These are phyloP conservation scores for Bubo blakistoni DNA, from an alignment of 2,113 vertebrate species.

Conservation along the genomic window DNA sequence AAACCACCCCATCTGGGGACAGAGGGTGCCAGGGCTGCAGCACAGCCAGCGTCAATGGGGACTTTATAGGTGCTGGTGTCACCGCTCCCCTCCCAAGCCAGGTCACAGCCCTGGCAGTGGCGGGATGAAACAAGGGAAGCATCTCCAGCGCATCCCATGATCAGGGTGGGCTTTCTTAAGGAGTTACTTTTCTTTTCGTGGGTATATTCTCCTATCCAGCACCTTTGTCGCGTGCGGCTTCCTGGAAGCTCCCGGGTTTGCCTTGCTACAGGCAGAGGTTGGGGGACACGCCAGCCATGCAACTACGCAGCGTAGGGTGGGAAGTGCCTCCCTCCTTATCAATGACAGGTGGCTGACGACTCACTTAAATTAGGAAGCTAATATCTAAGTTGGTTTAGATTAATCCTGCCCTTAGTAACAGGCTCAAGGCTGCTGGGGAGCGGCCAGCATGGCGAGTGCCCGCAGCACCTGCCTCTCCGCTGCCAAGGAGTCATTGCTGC, in stretches of 20 bases:
- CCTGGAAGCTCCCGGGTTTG: not conserved
- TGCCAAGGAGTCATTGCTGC: accelerated
- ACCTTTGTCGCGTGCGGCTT: accelerated
- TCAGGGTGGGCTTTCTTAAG: not conserved
- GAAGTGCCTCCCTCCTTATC: not conserved
- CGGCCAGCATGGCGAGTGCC: not conserved
- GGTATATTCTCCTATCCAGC: not conserved
- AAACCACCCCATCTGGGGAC: not conserved
- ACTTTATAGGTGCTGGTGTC: not conserved
- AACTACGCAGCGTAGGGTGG: not conserved
- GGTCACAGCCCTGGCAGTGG: not conserved
- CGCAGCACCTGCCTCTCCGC: not conserved
- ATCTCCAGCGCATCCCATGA: not conserved
- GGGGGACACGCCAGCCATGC: not conserved
- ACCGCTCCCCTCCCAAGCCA: not conserved
- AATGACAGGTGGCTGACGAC: not conserved
- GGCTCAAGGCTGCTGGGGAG: not conserved
- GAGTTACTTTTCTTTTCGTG: not conserved
- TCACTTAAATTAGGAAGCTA: not conserved
- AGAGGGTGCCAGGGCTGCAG: not conserved
- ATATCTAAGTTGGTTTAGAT: not conserved
- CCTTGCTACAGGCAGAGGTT: not conserved
- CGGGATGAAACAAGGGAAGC: no score
- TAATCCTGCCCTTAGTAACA: not conserved
- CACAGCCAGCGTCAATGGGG: accelerated